Base-by-base conservation (phyloP, 2,888 invertebrate species). In the Carabus problematicus region DNA sequence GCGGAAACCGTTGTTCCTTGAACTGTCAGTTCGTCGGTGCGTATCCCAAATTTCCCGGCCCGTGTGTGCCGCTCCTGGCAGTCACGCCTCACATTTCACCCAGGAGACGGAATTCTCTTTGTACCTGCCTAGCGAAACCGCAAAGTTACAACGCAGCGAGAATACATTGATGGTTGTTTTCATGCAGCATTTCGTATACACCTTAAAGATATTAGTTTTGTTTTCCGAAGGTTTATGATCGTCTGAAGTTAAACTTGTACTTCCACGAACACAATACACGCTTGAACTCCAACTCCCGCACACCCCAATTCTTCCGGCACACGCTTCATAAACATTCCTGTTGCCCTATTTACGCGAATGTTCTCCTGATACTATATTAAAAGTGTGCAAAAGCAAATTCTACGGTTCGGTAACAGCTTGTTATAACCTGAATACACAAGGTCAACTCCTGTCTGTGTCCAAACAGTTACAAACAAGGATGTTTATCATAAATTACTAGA, bases 51-150 rank as follows among this genome's bases (percentile, higher is more conserved):
- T 60, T 60, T 60, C 60, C 29, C 60, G 43, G 42, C 4, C 42
- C 60, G 11, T 60, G 16, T 18, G 43, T 45, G 58, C 58, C 58
- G 60, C 60, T 43, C 45, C 43, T 60, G 60, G 60, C 45, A 60
- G 45, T 29, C 45, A 19, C 29, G 45, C 45, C 60, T 45, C 60
- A 60, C 60, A 60, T 60, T 59, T 59, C 43, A 60, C 60, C 60
- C 58, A 16, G 45, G 18, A 59, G 60, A 45, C 60, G 60, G 45
- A 60, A 60, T 60, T 60, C 60, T 43, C 60, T 60, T 60, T 60
- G 60, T 60, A 60, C 60, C 60, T 60, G 60, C 16, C 43, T 12
- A 43, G 45, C 16, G 60, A 45, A 60, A 60, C 60, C 60, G 45
- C 60, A 60, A 60, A 60, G 60, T 60, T 60, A 60, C 43, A 60